phyloP scores from a whole-genome alignment of 2,113 vertebrate species.

The Pollimyrus isidori region DNA sequence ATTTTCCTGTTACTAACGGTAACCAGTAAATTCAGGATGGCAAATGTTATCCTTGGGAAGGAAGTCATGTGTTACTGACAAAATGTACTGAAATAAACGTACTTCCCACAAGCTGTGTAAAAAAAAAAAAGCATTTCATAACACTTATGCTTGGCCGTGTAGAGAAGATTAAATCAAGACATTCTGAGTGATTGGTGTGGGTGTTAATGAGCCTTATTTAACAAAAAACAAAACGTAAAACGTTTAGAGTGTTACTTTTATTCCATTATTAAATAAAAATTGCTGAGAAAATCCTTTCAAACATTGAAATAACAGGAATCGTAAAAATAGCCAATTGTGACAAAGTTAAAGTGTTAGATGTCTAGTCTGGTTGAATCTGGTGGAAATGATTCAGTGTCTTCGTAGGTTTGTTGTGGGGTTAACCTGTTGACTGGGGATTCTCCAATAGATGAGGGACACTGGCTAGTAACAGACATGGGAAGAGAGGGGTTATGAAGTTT shows the following conservation, averaged over 20 bases:
- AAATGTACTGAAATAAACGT: slow-evolving; percentile 13
- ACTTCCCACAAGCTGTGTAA: slow-evolving; percentile 10
- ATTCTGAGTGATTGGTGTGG: background rate
- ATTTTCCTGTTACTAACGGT: slow-evolving; percentile 55
- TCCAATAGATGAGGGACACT: background rate
- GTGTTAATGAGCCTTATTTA: background rate
- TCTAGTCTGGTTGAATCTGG: background rate
- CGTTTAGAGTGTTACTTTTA: background rate
- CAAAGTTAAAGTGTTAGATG: background rate
- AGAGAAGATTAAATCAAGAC: background rate
- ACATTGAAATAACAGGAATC: background rate
- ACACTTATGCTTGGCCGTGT: background rate
- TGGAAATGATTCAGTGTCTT: background rate
- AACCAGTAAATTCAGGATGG: slow-evolving; percentile 53
- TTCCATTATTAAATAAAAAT: background rate
- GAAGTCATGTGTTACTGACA: slow-evolving; percentile 46
- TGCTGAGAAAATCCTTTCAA: background rate
- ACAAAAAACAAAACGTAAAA: background rate
- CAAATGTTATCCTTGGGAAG: slow-evolving; percentile 64
- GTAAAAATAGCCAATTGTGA: background rate
- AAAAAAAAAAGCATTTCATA: slow-evolving; percentile 16
- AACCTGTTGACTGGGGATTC: background rate
- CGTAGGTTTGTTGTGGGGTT: background rate
- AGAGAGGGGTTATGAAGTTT: background rate
- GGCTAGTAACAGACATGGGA: background rate